Conservation (phyloP, 2,113 vertebrate genomes). For the Lophotis ruficrista region DNA sequence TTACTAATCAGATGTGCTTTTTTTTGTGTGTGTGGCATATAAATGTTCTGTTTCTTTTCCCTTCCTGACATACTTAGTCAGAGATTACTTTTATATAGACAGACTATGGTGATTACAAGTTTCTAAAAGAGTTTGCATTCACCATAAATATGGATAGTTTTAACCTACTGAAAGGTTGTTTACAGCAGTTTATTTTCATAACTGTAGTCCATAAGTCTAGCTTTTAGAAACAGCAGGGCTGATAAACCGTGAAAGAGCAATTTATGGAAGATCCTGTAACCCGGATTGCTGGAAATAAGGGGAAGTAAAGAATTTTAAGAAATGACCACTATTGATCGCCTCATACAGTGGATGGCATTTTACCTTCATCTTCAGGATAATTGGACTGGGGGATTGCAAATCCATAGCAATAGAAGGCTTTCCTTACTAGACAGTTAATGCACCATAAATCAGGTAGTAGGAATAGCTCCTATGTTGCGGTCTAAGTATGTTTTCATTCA, state of each 20-base stretch:
- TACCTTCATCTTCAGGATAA: constrained; percentile 73
- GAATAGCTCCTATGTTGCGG: constrained; percentile 63
- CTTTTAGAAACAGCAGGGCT: constrained; percentile 59
- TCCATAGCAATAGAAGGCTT: constrained; percentile 65
- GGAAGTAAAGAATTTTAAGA: constrained; percentile 68
- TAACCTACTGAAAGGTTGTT: constrained; percentile 52
- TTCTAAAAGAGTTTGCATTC: constrained; percentile 59
- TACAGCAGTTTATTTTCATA: constrained; percentile 63
- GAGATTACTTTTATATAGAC: constrained; percentile 49
- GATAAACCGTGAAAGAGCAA: constrained; percentile 60
- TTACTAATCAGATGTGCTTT: neutral
- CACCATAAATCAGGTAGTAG: constrained; percentile 67
- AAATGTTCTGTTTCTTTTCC: constrained; percentile 29
- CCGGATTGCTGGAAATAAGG: constrained; percentile 44
- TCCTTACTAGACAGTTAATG: constrained; percentile 72
- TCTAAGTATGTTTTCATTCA: constrained; percentile 75
- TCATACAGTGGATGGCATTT: constrained; percentile 56
- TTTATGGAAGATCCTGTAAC: constrained; percentile 52
- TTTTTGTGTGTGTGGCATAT: neutral
- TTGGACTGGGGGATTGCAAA: constrained; percentile 61
- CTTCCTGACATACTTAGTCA: constrained; percentile 27
- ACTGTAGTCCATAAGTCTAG: constrained; percentile 41
- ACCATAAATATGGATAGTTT: constrained; percentile 50
- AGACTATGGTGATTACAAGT: constrained; percentile 45
- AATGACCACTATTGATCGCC: constrained; percentile 65